Base-by-base conservation (phyloP, 2,113 vertebrate genomes). In the Nyctereutes procyonoides region DNA sequence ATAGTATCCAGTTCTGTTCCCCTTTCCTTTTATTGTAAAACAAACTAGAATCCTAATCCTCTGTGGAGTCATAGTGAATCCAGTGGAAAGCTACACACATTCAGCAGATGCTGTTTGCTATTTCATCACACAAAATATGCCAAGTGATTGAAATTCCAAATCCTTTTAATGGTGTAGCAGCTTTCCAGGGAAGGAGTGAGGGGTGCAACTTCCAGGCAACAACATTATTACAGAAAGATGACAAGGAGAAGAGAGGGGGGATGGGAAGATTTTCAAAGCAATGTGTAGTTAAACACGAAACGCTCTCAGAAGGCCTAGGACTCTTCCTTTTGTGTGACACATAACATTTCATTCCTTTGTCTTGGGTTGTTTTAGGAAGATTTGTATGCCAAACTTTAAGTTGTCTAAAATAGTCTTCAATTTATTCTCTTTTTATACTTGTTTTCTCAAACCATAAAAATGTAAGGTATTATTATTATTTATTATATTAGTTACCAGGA, bases 251-350 rank as follows among this genome's bases (percentile, higher is more conserved):
- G 5, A 48, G 10, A 53, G 24, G 5, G 0, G 65, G 30, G 60
- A 67, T 3, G 13, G 9, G 17, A 26, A 24, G 19, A 8, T 12
- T 60, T 82, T 9, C 8, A 15, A 94, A 84, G 22, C 11, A 11
- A 53, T 20, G 14, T 10, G 17, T 4, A 80, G 24, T 51, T 35
- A 60, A 69, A 22, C 15, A 15, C 11, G 4, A 55, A 43, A 32
- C 4, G 6, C 8, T 6, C 48, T 38, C 35, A 22, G 30, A 15
- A 35, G 6, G 0, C 1, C 3, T 82, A 30, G 1, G 2, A 8
- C 4, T n/a, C 16, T 84, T 58, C 11, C 6, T 56, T 58, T 38
- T 73, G 1, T 55, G 32, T 67, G 17, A 74, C 4, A 51, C 1
- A 16, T 5, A 74, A 1, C 17, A 71, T 62, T 82, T 2, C 3